These are phyloP conservation scores for Glomeris maerens DNA, from an alignment of 1,140 invertebrate genomes.

Conservation along the genomic window DNA sequence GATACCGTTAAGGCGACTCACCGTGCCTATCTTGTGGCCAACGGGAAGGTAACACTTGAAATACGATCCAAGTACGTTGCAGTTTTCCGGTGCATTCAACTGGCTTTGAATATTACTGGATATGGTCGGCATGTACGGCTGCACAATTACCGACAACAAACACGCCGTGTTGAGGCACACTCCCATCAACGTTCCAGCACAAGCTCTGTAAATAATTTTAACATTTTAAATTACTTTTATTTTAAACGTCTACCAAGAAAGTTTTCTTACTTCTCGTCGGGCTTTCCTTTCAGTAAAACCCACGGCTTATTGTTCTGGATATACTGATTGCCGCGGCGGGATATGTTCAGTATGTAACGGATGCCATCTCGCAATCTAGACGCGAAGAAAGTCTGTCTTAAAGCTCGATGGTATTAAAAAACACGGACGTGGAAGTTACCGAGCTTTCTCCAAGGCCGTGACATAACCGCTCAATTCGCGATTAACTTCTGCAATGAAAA, in stretches of 20 bases:
- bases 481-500: conserved; percentile 64
- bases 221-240: neutral
- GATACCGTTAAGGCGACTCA: conserved; percentile 25
- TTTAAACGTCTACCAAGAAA: conserved; percentile 20
- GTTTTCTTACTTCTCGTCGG: conserved; percentile 50
- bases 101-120: conserved; percentile 52
- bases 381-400: too few relatives aligned
- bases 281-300: conserved; percentile 73
- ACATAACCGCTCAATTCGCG: conserved; percentile 67
- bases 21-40: conserved; percentile 80
- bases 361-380: conserved; percentile 73
- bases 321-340: conserved; percentile 86
- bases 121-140: conserved; percentile 83
- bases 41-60: conserved; percentile 49
- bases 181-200: conserved; percentile 71
- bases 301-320: conserved; percentile 92
- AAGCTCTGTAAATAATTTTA: conserved; percentile 37
- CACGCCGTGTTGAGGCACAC: conserved; percentile 72
- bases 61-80: conserved; percentile 41
- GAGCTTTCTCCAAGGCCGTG: conserved; percentile 61
- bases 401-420: too few relatives aligned
- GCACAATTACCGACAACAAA: conserved; percentile 62
- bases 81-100: conserved; percentile 42
- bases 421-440: too few relatives aligned
- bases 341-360: conserved; percentile 68